Conservation (phyloP, 2,797 vertebrate genomes). For the Bradypodion ventrale region DNA sequence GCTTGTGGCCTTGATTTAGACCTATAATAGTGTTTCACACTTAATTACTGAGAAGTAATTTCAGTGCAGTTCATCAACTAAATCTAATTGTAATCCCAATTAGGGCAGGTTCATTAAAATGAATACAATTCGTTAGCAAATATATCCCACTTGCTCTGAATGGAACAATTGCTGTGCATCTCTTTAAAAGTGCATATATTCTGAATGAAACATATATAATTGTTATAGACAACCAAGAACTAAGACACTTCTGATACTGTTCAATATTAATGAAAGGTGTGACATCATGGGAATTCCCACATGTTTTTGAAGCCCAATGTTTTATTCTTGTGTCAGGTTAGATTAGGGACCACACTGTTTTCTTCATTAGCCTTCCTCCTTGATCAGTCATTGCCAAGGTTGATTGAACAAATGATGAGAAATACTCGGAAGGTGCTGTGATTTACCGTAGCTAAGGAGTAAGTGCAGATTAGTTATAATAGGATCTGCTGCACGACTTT, state of each 20-base stretch:
- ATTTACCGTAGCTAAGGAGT: constrained; percentile 35
- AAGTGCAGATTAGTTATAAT: constrained; percentile 55
- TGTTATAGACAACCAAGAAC: neutral
- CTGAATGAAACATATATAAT: neutral
- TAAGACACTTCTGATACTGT: neutral
- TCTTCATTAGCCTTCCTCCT: constrained; percentile 35
- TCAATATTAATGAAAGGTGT: neutral
- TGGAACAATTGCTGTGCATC: neutral
- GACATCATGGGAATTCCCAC: fast-evolving
- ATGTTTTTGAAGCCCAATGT: neutral
- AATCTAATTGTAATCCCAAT: too few relatives aligned
- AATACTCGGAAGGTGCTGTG: constrained; percentile 35
- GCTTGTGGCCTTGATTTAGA: constrained; percentile 2
- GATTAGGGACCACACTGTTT: constrained; percentile 37
- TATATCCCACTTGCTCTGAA: neutral
- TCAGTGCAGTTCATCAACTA: too few relatives aligned
- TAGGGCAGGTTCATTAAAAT: too few relatives aligned
- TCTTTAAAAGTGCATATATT: neutral
- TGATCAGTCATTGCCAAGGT: constrained; percentile 23
- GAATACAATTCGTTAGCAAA: too few relatives aligned
- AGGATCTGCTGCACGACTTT: constrained; percentile 51
- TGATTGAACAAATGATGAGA: constrained; percentile 31
- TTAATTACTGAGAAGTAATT: too few relatives aligned
- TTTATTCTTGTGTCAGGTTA: neutral
- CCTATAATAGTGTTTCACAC: neutral